These are phyloP conservation scores for Chrysotoxum bicinctum DNA, from an alignment of 2,888 invertebrate species.

Conservation along the genomic window DNA sequence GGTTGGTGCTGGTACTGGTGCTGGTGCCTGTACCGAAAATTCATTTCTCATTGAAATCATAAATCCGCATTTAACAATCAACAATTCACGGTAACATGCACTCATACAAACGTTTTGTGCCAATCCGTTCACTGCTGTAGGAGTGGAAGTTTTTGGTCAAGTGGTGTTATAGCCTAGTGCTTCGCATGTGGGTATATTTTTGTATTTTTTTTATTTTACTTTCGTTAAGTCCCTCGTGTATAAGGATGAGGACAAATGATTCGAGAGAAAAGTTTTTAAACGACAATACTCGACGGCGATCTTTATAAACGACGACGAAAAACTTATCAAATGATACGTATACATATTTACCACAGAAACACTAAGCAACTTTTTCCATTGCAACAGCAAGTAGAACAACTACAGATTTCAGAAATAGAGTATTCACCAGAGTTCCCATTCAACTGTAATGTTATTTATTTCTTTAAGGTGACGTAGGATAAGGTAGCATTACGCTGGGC, in stretches of 20 bases:
- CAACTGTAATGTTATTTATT: too few species aligned
- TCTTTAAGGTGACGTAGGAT: too few species aligned
- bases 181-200: slow-evolving; percentile 35
- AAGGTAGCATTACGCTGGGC: too few species aligned
- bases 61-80: slow-evolving; percentile 75
- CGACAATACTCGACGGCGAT: slow-evolving; percentile 58
- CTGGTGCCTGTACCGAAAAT: slow-evolving; percentile 34
- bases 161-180: slow-evolving; percentile 39
- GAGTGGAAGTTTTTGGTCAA: slow-evolving; percentile 62
- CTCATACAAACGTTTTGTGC: slow-evolving; percentile 54
- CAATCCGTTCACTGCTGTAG: slow-evolving; percentile 21
- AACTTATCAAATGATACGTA: slow-evolving; percentile 54
- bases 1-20: background rate
- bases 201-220: slow-evolving; percentile 19
- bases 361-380: background rate
- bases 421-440: background rate
- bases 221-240: slow-evolving; percentile 6
- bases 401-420: too few species aligned
- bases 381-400: background rate
- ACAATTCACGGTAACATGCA: slow-evolving; percentile 75
- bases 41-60: slow-evolving; percentile 73
- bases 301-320: slow-evolving; percentile 55
- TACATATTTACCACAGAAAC: background rate
- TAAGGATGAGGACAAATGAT: slow-evolving; percentile 37
- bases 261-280: slow-evolving; percentile 54